Base-by-base conservation (phyloP, 2,113 vertebrate genomes). In the Phrynocephalus versicolor region DNA sequence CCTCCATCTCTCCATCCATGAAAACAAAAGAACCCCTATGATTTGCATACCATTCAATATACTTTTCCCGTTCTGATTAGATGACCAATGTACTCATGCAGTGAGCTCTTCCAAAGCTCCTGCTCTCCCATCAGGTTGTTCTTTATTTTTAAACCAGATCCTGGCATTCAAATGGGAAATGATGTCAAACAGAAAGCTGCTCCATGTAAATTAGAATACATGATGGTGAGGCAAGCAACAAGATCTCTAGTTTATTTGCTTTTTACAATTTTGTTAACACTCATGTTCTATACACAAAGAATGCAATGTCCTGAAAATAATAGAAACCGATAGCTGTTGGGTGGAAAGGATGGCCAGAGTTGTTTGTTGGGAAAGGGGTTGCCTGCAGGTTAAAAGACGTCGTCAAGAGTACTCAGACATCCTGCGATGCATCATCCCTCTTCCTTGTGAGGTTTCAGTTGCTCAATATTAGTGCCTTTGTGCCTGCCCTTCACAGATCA, bases 381-480 rank as follows among this genome's bases (percentile, higher is more conserved):
- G 33, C 9, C 2, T 35, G 3, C 16, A 35, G 30, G 33, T 55
- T 83, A 37, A 83, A 25, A 82, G 25, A 33, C 58, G 71, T 55
- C 85, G 60, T 0, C 8, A 62, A 64, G 57, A 79, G 67, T 12
- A 19, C 81, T 45, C 1, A 65, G 71, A 84, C 45, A 60, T 81
- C 35, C 62, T 6, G 55, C 67, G 0, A 0, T n/a, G 21, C 21
- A 1, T 14, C 39, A 1, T 77, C 90, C 21, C 45, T 55, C 30
- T 75, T 8, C 23, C 89, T 91, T 57, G 55, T 37, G 2, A 70
- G 18, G 37, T n/a, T 87, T 14, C 15, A 13, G 73, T 62, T 85
- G 25, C 72, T 71, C 21, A 72, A 2, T 60, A 19, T 81, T 13
- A n/a, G 60, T 3, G 27, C 27, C 7, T 15, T 57, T 75, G 41